Conservation (phyloP, 2,797 vertebrate species). For the Mastacembelus armatus region DNA sequence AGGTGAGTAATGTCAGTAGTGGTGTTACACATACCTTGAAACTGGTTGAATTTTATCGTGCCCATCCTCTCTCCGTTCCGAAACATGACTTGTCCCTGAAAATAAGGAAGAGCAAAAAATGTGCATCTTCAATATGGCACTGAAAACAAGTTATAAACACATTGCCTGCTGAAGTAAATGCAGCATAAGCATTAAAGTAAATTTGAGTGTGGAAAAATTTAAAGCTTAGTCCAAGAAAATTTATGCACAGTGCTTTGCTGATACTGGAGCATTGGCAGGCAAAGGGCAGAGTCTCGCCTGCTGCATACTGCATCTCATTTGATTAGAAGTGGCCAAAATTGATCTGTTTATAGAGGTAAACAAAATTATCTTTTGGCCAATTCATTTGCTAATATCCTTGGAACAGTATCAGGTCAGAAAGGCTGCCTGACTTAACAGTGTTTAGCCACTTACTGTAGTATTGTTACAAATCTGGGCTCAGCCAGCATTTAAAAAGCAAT, state of each 20-base stretch:
- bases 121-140: too few relatives aligned
- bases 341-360: conserved; percentile 74
- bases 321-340: conserved; percentile 71
- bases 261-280: conserved; percentile 47
- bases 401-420: conserved; percentile 41
- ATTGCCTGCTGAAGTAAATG: conserved; percentile 14
- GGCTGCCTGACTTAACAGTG: conserved; percentile 28
- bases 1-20: neutral
- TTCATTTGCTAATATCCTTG: conserved; percentile 71
- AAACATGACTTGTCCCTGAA: conserved; percentile 98
- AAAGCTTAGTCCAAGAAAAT: conserved; percentile 39
- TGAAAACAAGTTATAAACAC: conserved; percentile 4
- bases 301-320: conserved; percentile 61
- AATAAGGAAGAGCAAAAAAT: conserved; percentile 17
- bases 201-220: conserved; percentile 7
- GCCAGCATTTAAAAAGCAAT: conserved; percentile 20
- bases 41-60: conserved; percentile 98
- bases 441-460: conserved; percentile 8
- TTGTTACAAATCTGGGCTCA: conserved; percentile 10
- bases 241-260: conserved; percentile 40
- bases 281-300: conserved; percentile 50
- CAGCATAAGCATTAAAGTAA: conserved; percentile 11
- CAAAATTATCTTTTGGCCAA: conserved; percentile 68
- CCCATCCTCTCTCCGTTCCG: conserved; percentile 99
- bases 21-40: conserved; percentile 90